Evolutionary conservation across 2,113 vertebrate species (phyloP).

Genomic region (Aplodontia rufa): DNA sequence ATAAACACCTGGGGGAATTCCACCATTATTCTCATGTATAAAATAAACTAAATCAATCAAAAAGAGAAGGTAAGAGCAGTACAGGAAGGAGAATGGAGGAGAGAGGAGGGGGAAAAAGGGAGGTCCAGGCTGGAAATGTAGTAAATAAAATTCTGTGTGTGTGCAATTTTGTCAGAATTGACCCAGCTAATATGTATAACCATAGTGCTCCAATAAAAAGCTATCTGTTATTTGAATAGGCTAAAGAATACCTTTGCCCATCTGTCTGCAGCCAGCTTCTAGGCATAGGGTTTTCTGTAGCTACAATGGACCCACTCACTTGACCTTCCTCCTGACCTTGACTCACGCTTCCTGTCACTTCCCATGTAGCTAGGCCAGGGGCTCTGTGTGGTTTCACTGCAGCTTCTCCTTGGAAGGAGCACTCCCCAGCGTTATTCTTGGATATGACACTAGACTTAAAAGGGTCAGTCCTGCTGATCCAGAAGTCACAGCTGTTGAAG

Average conservation of each 20-base stretch:
- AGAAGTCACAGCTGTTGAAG: background rate
- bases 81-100: too few species aligned
- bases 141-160: too few species aligned
- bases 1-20: too few species aligned
- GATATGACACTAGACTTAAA: background rate
- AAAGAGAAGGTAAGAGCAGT: too few species aligned
- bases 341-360: background rate
- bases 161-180: too few species aligned
- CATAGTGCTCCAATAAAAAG: too few species aligned
- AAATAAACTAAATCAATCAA: too few species aligned
- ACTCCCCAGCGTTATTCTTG: background rate
- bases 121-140: too few species aligned
- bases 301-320: rapidly evolving
- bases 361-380: rapidly evolving
- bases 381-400: background rate
- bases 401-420: background rate
- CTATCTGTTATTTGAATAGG: background rate
- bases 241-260: background rate
- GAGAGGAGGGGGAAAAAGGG: too few species aligned
- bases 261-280: background rate
- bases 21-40: too few species aligned
- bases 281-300: background rate
- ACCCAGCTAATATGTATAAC: too few species aligned
- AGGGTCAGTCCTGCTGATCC: background rate
- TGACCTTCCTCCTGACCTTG: background rate